Base-by-base conservation (phyloP, 2,888 invertebrate genomes). In the Parapristionchus giblindavisi region DNA sequence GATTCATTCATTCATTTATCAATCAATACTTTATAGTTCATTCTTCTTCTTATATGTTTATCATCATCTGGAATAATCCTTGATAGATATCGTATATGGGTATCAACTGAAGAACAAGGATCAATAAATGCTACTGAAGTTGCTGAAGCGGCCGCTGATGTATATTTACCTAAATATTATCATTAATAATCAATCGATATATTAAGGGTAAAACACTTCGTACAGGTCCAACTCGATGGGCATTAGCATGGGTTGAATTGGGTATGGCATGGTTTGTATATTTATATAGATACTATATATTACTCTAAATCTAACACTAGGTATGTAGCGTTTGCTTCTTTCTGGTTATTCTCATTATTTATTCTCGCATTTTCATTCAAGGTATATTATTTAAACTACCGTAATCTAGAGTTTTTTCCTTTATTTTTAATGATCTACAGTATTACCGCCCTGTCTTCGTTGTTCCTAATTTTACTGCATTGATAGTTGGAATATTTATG, bases 401-500 rank as follows among this genome's bases (percentile, higher is more conserved):
- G n/a, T n/a, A n/a, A n/a, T n/a, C n/a, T n/a, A n/a, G n/a, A n/a
- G n/a, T n/a, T 56, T 77, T 14, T 56, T 43, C 43, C 38, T 40
- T 27, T 77, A 66, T 38, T 43, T 74, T 34, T 43, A 63, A 29
- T 43, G 27, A 11, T 11, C 70, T 78, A 29, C 60, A 76, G 74
- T 84, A 84, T 75, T 84, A 84, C 74, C 83, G 84, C 5, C 84
- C 84, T 1, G 83, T 84, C 5, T 83, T 84, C 72, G 83, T 84
- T 32, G 74, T 84, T 71, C 84, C 84, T 3, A 84, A 84, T 58
- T 83, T 83, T 76, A 83, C 82, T 2, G 83, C 83, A 14, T 78
- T 84, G 1, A 71, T 84, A 34, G 78, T 82, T 24, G 84, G 84
- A 36, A 75, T 79, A 1, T 79, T 84, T 76, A 82, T 84, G 82